Evolutionary conservation across 2,888 invertebrate species (phyloP), one percentile per base, ranked within the genome.

Genomic region (Synergus japonicus): DNA sequence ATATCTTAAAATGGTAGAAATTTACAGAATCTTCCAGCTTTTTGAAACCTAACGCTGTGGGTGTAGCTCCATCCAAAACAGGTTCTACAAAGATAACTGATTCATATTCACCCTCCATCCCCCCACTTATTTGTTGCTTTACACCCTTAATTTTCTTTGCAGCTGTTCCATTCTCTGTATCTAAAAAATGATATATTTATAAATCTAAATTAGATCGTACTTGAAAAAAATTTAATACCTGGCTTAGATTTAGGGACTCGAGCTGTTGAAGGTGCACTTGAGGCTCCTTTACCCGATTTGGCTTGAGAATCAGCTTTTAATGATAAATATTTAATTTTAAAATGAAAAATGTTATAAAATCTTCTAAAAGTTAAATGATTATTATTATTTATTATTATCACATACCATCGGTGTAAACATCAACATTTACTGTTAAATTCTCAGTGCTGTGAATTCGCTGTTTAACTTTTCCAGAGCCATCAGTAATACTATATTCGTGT

Each of bases 401-500:
- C 37, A 9, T 69, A 78, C 85, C 85, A 63, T 81, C 81, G 0
- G 67, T 73, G 41, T 83, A 46, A 64, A 88, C 79, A 37, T 89
- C 86, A 9, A 82, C 82, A 10, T 80, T 83, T 4, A 83, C 76
- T 4, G 80, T 65, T 15, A 77, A 65, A 43, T 76, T 77, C 7
- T 83, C 81, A 5, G 79, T 77, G 29, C 58, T 77, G 13, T 43
- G 84, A 76, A 78, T 78, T 22, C 83, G 83, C 64, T 86, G 82
- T 15, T 46, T 78, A 7, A 80, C 69, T 58, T 83, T 83, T 4
- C 84, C 83, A 10, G 83, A 79, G 73, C 78, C 80, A 76, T 82
- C 84, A 77, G 85, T 87, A 73, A 91, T 89, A 49, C 85, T 88
- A 81, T 92, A 92, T 76, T 93, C 89, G 4, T 92, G 90, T 60